Evolutionary conservation across 2,113 vertebrate genomes (phyloP), one percentile per base, ranked within the genome.

Genomic region (Oplegnathus fasciatus): DNA sequence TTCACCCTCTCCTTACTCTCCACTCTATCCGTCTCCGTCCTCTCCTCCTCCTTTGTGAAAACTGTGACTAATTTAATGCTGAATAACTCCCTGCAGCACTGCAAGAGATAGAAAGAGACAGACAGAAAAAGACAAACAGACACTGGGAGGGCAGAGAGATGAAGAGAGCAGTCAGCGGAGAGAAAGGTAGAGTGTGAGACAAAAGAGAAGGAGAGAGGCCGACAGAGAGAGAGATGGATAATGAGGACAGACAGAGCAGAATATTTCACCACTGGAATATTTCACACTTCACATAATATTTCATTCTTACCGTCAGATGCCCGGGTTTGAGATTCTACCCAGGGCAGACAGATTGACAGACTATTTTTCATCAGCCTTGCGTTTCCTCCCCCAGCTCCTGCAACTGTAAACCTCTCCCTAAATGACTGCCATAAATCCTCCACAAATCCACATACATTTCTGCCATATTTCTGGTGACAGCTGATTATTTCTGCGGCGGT

Each of bases 371-470:
- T 89, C 90, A 87, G 78, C 83, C 64, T 22, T 82, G 83, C 69
- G 57, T 85, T 91, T 75, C 84, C 84, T 86, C 80, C 20, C 32
- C 32, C 82, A 1, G 84, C 76, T 88, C 74, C 77, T 65, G 76
- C 86, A 75, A 89, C 91, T 83, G 84, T 87, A 90, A 85, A 91
- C 83, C 88, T 88, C 85, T 6, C 52, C 52, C 58, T 91, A 92
- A 93, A 94, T 88, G 87, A 91, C 60, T 57, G 81, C 87, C 72
- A 93, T 93, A 90, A 94, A 93, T 93, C 90, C 88, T 90, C 64
- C 77, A 58, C 75, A 85, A 88, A 88, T 87, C 73, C 86, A 89
- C 88, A 90, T 74, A 69, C 30, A 84, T 78, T 83, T 84, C 79
- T 91, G 85, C 75, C 89, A 85, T 80, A 88, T 83, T 85, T 74